Conservation (phyloP, 1,140 invertebrate species). For the Protaetia brevitarsis region DNA sequence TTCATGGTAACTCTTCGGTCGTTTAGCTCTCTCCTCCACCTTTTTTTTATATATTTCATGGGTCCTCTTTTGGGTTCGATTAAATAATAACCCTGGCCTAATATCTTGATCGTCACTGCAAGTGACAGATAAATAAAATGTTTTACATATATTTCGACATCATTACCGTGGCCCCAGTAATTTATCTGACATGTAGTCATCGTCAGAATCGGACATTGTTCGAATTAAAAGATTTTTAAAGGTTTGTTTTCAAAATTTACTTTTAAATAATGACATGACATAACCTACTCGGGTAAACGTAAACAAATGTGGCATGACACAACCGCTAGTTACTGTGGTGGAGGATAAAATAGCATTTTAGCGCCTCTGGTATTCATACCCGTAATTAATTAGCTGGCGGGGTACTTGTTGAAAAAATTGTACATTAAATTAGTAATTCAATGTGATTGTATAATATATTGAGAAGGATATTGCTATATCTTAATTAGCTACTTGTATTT, state of each 20-base stretch:
- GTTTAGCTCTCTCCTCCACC: slow-evolving; percentile 48
- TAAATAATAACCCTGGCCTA: slow-evolving; percentile 62
- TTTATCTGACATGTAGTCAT: slow-evolving; percentile 68
- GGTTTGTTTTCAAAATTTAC: neutral
- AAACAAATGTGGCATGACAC: too few relatives aligned
- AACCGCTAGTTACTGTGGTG: too few relatives aligned
- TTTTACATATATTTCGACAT: slow-evolving; percentile 22
- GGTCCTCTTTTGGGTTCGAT: slow-evolving; percentile 55
- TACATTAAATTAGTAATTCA: too few relatives aligned
- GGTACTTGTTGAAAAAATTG: too few relatives aligned
- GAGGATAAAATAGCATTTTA: too few relatives aligned
- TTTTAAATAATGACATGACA: too few relatives aligned
- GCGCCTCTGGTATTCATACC: too few relatives aligned
- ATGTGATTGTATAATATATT: too few relatives aligned
- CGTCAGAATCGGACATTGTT: slow-evolving; percentile 58
- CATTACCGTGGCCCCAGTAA: slow-evolving; percentile 53
- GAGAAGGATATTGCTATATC: too few relatives aligned
- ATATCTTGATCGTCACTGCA: slow-evolving; percentile 51
- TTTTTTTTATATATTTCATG: slow-evolving; percentile 60
- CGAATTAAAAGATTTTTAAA: neutral
- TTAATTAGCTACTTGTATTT: too few relatives aligned
- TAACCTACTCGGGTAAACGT: too few relatives aligned
- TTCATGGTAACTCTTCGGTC: slow-evolving; percentile 47
- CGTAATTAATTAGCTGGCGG: too few relatives aligned
- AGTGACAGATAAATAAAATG: slow-evolving; percentile 32